A percentile compares a stretch with the other conserved stretches of the same genome.
phyloP scores from a whole-genome alignment of 2,797 vertebrate species.

The Bradypodion pumilum region DNA sequence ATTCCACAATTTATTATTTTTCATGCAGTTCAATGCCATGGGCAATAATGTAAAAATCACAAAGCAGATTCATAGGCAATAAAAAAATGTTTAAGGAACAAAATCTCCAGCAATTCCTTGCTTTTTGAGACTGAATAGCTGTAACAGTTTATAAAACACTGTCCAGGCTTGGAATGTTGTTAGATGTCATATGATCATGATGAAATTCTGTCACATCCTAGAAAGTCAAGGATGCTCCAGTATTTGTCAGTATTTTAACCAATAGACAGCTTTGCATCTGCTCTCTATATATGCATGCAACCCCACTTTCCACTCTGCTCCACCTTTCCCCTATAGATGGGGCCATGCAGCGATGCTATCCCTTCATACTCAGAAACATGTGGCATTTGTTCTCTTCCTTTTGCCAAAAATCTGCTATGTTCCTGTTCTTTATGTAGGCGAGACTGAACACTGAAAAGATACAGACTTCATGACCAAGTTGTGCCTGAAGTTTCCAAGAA shows the following conservation, averaged over 20 bases:
- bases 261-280: neutral
- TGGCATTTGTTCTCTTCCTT: neutral
- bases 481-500: neutral
- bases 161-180: neutral
- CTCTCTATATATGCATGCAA: neutral
- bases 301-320: too few relatives aligned
- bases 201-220: neutral
- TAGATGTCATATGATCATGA: neutral
- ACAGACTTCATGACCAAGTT: neutral
- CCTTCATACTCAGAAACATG: neutral
- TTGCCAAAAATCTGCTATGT: neutral
- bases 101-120: neutral
- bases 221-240: neutral
- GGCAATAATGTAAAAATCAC: neutral
- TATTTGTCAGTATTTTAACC: neutral
- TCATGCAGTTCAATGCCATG: neutral
- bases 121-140: neutral
- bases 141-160: neutral
- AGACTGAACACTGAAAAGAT: neutral
- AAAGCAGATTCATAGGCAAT: neutral
- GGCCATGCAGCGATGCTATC: neutral
- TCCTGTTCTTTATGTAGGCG: neutral
- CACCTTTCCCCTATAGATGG: neutral
- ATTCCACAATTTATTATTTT: accelerated
- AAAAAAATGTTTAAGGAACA: neutral